phyloP scores from a whole-genome alignment of 2,888 invertebrate genomes.

The Micropterix aruncella region DNA sequence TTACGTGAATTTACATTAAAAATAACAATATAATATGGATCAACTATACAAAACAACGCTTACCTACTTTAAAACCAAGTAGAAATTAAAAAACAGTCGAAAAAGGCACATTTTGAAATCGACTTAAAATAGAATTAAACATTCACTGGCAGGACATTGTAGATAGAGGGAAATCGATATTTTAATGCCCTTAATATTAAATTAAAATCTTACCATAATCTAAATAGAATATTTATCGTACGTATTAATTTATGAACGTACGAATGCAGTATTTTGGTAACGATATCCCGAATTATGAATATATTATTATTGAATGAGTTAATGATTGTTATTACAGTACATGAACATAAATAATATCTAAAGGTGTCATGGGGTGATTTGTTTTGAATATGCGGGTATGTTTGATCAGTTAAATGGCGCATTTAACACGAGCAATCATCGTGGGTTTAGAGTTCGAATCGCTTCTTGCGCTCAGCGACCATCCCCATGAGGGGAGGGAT shows the following conservation, averaged over 20 bases:
- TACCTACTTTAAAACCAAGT: neutral
- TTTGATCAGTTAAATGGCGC: neutral
- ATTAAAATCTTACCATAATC: too few species aligned
- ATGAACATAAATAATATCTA: too few species aligned
- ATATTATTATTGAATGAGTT: too few species aligned
- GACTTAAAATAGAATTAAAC: neutral
- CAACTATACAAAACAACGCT: neutral
- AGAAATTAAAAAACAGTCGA: neutral
- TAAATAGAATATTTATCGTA: too few species aligned
- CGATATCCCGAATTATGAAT: neutral
- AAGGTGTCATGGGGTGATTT: too few species aligned
- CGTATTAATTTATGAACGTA: neutral
- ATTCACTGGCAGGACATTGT: neutral
- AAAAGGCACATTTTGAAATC: neutral
- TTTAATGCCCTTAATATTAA: neutral
- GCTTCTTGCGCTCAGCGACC: constrained; percentile 59
- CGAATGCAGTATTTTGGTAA: neutral
- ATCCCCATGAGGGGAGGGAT: constrained; percentile 49
- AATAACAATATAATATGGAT: neutral
- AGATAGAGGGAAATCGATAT: neutral
- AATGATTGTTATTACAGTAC: too few species aligned
- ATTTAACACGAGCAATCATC: constrained; percentile 1
- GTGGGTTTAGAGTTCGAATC: constrained; percentile 40
- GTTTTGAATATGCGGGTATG: too few species aligned
- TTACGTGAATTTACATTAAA: neutral